Percentiles rank a stretch among this genome's conserved stretches.
Evolutionary conservation across 1,140 invertebrate genomes (phyloP).

Genomic region (Diorhabda carinulata): DNA sequence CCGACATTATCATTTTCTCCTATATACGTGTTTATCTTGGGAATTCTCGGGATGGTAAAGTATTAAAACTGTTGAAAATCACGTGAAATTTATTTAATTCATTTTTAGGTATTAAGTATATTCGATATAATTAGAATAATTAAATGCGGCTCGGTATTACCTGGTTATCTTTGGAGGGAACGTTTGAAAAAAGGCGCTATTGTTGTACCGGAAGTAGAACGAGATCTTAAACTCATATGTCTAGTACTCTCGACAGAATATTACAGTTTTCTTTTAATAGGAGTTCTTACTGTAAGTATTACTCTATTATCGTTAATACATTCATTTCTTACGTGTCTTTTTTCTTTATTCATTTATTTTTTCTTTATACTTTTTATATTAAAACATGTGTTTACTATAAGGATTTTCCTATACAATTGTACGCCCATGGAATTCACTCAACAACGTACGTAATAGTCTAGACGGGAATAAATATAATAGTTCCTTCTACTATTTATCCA

Average conservation of each 20-base stretch:
- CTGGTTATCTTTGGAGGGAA: slow-evolving; percentile 33
- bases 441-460: no score
- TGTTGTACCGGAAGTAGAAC: slow-evolving; percentile 34
- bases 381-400: no score
- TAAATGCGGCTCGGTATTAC: slow-evolving; percentile 36
- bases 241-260: slow-evolving; percentile 41
- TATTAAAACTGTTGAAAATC: background rate
- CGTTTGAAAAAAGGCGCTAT: slow-evolving; percentile 35
- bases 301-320: background rate
- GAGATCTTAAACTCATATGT: slow-evolving; percentile 40
- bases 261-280: slow-evolving; percentile 38
- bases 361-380: no score
- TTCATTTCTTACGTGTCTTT: no score
- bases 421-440: no score
- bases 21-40: slow-evolving; percentile 34
- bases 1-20: slow-evolving; percentile 29
- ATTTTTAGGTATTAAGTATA: slow-evolving; percentile 37
- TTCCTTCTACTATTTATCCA: no score
- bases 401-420: no score
- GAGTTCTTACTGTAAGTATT: slow-evolving; percentile 34
- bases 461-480: no score
- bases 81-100: background rate
- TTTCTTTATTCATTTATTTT: no score
- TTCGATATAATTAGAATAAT: slow-evolving; percentile 40
- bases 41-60: slow-evolving; percentile 37